Conservation (phyloP, 2,797 vertebrate species). For the Aeoliscus strigatus region DNA sequence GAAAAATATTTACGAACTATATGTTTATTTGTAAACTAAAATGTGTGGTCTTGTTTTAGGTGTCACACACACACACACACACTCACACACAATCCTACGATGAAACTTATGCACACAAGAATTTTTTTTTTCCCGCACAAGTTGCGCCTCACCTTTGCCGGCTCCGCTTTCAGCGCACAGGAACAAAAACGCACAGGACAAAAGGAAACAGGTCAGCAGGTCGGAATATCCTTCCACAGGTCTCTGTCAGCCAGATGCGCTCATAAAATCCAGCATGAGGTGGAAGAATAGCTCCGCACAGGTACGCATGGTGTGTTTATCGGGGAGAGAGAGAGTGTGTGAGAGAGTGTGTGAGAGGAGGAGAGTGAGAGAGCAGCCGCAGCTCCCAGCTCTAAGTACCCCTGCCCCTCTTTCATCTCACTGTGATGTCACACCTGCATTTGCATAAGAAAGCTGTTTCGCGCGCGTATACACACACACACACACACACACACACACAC, state of each 20-base stretch:
- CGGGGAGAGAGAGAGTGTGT: too few relatives aligned
- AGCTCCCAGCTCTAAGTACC: conserved; percentile 81
- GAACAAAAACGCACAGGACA: conserved; percentile 10
- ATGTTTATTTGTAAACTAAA: too few relatives aligned
- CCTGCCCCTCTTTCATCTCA: conserved; percentile 79
- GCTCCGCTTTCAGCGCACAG: conserved; percentile 10
- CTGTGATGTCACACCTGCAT: conserved; percentile 85
- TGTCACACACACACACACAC: too few relatives aligned
- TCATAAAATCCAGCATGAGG: conserved; percentile 68
- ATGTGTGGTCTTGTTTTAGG: too few relatives aligned
- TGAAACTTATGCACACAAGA: too few relatives aligned
- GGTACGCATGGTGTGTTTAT: conserved; percentile 63
- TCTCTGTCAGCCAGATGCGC: conserved; percentile 46
- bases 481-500: too few relatives aligned
- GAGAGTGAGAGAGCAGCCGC: conserved; percentile 51
- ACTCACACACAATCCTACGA: too few relatives aligned
- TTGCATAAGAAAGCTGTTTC: conserved; percentile 87
- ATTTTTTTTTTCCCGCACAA: too few relatives aligned
- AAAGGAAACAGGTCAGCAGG: conserved; percentile 12
- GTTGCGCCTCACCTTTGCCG: conserved; percentile 55
- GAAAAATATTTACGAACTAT: too few relatives aligned
- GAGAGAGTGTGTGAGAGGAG: conserved; percentile 9
- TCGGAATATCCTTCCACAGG: conserved; percentile 45
- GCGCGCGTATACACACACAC: too few relatives aligned
- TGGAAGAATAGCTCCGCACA: conserved; percentile 55